Evolutionary conservation across 2,888 invertebrate species (phyloP), one percentile per base, ranked within the genome.

Genomic region (Drosophila tanythrix): DNA sequence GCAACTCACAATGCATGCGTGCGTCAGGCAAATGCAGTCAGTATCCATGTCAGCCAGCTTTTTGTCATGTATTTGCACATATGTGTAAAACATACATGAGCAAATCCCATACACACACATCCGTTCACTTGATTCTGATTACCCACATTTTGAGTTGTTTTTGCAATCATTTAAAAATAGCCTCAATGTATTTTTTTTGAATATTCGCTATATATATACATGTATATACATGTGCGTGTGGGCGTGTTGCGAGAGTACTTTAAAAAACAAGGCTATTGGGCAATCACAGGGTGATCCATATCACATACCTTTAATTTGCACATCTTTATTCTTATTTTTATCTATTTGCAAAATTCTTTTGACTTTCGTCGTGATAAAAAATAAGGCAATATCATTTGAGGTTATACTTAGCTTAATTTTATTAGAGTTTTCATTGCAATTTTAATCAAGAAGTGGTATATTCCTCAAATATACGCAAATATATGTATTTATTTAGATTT

Each of bases 131-230:
- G 61, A 50, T 64, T 70, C 46, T 62, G 33, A 31, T 51, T 67
- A 58, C 70, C 62, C 55, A 50, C 61, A 66, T 65, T 70, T 57
- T 58, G 59, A 62, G 78, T 82, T 86, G 76, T 82, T 87, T 78
- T 79, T 85, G 88, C 74, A 71, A 74, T 68, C 66, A 57, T 79
- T 81, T 85, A 88, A 83, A 88, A 85, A 81, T 88, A 85, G 81
- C 71, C 68, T 18, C 70, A 76, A 66, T 70, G 76, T 70, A 75
- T 84, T 73, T 59, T 53, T 46, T 25, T 48, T 27, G 3, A 36
- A 27, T 48, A 46, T 25, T 46, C 1, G 25, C 11, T 33, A 13
- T 63, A 8, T 62, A 27, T 63, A 61, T 52, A 35, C 29, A 56
- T n/a, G 64, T n/a, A 27, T 15, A 27, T 27, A 51, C 38, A 62